Conservation (phyloP, 2,113 vertebrate species). For the Delphinus delphis region DNA sequence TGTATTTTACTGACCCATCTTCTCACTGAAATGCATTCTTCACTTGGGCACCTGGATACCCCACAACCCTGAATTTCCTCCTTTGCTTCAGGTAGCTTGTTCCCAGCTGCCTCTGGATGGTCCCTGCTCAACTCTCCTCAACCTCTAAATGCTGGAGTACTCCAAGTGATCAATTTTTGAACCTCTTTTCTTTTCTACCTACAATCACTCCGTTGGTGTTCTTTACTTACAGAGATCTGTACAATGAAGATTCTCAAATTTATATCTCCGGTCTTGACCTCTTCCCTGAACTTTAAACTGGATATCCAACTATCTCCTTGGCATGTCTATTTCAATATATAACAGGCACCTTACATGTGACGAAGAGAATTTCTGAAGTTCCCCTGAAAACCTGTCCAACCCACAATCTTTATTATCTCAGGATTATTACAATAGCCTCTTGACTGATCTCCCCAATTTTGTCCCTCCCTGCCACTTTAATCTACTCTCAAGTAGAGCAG, state of each 20-base stretch:
- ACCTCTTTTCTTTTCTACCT: not conserved
- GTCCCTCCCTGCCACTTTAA: not conserved
- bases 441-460: not conserved
- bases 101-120: not conserved
- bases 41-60: not conserved
- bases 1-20: not conserved
- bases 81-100: not conserved
- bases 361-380: not conserved
- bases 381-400: not conserved
- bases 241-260: not conserved
- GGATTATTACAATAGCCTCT: not conserved
- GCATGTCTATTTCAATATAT: not conserved
- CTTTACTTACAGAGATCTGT: not conserved
- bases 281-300: not conserved
- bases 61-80: not conserved
- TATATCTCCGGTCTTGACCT: not conserved
- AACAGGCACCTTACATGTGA: not conserved
- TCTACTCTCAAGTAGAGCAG: not conserved
- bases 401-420: not conserved
- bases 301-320: not conserved
- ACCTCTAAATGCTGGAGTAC: not conserved
- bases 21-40: not conserved
- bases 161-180: not conserved
- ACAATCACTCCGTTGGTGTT: not conserved
- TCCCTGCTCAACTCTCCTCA: not conserved